Conservation (phyloP, 2,113 vertebrate genomes). For the Prochilodus magdalenae region DNA sequence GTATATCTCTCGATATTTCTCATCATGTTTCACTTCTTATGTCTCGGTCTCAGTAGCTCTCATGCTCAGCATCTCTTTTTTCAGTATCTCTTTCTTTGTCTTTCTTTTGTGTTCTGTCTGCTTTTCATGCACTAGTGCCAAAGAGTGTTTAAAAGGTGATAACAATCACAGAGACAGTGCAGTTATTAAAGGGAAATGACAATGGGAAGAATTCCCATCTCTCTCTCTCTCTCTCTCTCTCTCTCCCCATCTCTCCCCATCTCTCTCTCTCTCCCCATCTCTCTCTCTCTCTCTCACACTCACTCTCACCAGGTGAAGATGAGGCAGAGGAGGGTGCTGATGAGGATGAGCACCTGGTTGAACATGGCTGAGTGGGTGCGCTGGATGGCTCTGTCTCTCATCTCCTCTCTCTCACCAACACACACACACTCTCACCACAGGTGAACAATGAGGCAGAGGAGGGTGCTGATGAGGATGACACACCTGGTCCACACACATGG, state of each 20-base stretch:
- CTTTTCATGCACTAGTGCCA: background rate
- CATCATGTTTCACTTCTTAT: too few relatives aligned
- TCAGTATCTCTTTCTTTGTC: conserved; percentile 38
- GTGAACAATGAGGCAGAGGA: background rate
- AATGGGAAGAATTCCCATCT: background rate
- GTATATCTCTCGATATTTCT: background rate
- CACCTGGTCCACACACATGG: too few relatives aligned
- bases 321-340: conserved; percentile 84
- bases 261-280: conserved; percentile 26
- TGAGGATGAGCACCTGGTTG: conserved; percentile 86
- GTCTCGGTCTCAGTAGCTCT: conserved; percentile 16
- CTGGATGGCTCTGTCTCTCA: conserved; percentile 85
- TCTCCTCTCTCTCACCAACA: too few relatives aligned
- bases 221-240: background rate
- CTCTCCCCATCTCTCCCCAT: background rate
- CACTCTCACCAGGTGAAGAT: conserved; percentile 84
- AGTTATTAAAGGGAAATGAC: too few relatives aligned
- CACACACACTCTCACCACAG: conserved; percentile 35
- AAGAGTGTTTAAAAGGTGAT: too few relatives aligned
- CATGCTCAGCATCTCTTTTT: conserved; percentile 48
- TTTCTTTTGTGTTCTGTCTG: background rate
- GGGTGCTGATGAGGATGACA: too few relatives aligned
- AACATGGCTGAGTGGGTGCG: conserved; percentile 86
- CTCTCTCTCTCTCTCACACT: background rate
- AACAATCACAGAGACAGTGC: too few relatives aligned